phyloP scores from a whole-genome alignment of 2,113 vertebrate species.

The Pseudopipra pipra region DNA sequence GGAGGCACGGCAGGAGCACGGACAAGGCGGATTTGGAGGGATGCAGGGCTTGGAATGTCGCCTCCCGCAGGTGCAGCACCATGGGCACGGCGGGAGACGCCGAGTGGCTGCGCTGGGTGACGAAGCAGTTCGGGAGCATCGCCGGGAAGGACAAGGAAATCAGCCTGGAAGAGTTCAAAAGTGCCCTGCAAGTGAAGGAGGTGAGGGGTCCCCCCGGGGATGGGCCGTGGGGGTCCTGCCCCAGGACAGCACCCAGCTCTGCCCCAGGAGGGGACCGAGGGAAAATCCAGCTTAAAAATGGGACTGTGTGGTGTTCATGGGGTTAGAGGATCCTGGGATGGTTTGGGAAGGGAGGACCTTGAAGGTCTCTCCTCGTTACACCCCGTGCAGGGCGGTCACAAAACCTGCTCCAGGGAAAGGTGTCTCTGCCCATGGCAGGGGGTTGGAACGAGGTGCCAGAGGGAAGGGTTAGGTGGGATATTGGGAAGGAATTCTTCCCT shows the following conservation, averaged over 20 bases:
- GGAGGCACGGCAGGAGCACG: not conserved
- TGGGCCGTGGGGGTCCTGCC: too few species aligned
- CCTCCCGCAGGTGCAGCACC: not conserved
- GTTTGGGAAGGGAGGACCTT: not conserved
- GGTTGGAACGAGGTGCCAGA: too few species aligned
- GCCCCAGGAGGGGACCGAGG: rapidly evolving
- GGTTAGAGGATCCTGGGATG: not conserved
- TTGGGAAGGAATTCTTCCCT: not conserved
- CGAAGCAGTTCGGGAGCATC: slow-evolving; percentile 80
- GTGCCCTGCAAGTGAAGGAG: slow-evolving; percentile 88
- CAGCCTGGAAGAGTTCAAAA: slow-evolving; percentile 82
- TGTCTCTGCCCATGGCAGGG: too few species aligned
- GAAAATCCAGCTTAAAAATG: not conserved
- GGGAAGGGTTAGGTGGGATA: too few species aligned
- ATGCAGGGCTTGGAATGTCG: not conserved
- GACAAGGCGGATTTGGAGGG: not conserved
- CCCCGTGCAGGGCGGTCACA: not conserved
- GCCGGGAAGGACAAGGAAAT: slow-evolving; percentile 84
- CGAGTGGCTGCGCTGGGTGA: slow-evolving; percentile 86
- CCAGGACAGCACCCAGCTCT: rapidly evolving
- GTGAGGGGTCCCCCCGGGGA: slow-evolving; percentile 31
- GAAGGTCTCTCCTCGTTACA: too few species aligned
- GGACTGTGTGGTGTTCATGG: rapidly evolving
- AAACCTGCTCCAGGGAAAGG: too few species aligned
- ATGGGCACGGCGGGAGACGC: slow-evolving; percentile 80